Evolutionary conservation across 2,797 vertebrate species (phyloP).

Genomic region (Phaenicophaeus curvirostris): DNA sequence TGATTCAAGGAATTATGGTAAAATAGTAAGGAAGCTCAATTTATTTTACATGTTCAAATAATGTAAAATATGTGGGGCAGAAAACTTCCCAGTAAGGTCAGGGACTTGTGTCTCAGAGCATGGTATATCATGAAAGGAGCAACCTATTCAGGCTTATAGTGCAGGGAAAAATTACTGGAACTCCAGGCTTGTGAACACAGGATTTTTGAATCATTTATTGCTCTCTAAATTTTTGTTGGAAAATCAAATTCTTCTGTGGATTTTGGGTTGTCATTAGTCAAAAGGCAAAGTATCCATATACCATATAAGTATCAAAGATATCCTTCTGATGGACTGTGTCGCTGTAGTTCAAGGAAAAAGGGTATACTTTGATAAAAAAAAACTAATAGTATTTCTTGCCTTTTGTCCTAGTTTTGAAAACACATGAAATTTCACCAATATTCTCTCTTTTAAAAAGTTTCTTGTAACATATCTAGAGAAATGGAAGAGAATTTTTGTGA

Average conservation of each 20-base stretch:
- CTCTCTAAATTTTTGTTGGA: background rate
- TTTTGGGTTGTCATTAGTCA: background rate
- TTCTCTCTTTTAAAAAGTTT: background rate
- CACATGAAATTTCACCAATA: background rate
- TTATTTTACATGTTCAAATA: background rate
- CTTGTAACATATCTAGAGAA: background rate
- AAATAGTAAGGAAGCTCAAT: background rate
- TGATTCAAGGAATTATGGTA: background rate
- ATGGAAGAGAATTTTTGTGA: background rate
- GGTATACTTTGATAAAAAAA: background rate
- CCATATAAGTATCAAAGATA: background rate
- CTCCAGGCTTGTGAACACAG: background rate
- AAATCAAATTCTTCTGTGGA: background rate
- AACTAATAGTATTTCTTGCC: fast-evolving
- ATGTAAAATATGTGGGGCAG: background rate
- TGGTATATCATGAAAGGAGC: background rate
- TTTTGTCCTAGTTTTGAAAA: background rate
- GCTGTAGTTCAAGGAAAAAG: background rate
- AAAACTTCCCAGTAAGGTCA: background rate
- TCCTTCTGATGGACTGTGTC: background rate
- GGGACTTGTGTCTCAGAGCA: background rate
- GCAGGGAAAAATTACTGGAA: background rate
- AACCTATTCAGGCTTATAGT: background rate
- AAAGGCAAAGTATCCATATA: background rate
- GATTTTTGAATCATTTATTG: background rate